Conservation (phyloP, 2,113 vertebrate genomes). For the Chionis minor region DNA sequence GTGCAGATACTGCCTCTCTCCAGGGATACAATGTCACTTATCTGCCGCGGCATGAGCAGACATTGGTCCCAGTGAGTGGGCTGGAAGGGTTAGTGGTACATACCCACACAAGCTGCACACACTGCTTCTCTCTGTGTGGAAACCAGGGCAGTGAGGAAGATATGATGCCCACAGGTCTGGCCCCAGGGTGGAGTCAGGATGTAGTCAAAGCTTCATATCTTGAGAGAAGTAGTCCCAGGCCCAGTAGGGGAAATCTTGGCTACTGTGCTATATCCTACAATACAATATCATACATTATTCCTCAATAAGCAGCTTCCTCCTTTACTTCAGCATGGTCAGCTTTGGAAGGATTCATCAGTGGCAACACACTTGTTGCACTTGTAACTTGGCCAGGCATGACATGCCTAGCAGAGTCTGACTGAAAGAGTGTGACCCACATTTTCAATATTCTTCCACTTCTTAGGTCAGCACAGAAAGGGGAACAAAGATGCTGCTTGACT, state of each 20-base stretch:
- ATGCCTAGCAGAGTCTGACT: neutral
- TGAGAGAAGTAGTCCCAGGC: neutral
- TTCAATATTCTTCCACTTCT: neutral
- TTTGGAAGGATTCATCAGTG: neutral
- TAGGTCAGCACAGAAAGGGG: neutral
- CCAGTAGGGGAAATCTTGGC: neutral
- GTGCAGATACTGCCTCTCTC: neutral
- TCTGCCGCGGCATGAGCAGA: neutral
- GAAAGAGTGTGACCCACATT: neutral
- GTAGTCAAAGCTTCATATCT: neutral
- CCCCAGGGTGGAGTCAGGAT: neutral
- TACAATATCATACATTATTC: neutral
- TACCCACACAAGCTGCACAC: neutral
- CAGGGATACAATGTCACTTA: neutral
- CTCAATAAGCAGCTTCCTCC: neutral
- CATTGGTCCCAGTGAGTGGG: accelerated
- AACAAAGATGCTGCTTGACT: neutral
- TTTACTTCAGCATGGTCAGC: neutral
- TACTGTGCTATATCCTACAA: neutral
- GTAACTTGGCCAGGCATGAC: neutral
- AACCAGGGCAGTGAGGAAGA: neutral
- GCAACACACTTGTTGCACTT: neutral
- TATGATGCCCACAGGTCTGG: neutral
- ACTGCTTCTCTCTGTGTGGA: neutral
- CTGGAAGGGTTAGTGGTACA: neutral